A percentile compares a stretch with the other conserved stretches of the same genome.
These are phyloP conservation scores for Pelmatolapia mariae DNA, from an alignment of 2,113 vertebrate genomes.

Conservation along the genomic window DNA sequence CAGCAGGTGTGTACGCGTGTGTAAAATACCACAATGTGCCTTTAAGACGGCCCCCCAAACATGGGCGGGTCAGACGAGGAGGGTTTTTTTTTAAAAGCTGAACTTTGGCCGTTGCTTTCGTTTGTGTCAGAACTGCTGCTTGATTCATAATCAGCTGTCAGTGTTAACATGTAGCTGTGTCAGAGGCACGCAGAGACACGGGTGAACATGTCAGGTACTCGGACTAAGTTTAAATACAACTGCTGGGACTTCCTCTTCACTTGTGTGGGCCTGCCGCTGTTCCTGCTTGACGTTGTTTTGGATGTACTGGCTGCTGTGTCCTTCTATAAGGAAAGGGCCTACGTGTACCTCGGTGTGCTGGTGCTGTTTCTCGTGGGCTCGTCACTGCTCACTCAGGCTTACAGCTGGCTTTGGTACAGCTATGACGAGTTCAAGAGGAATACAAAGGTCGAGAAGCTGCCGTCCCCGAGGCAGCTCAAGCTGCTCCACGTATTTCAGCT, in stretches of 20 bases:
- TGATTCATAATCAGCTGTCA: rapidly evolving
- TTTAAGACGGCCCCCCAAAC: background rate
- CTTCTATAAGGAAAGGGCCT: background rate
- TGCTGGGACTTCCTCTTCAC: background rate
- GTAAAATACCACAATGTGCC: no score
- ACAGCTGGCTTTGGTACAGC: background rate
- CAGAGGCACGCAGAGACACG: background rate
- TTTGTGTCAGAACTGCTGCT: background rate
- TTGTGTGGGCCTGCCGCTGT: background rate
- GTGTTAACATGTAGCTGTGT: rapidly evolving
- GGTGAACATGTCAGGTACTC: background rate
- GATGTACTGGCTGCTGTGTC: background rate
- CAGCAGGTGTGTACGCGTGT: rapidly evolving
- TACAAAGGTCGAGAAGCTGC: background rate
- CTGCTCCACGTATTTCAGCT: slow-evolving; percentile 36
- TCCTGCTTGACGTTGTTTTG: background rate
- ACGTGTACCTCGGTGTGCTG: background rate
- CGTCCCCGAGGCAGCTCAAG: background rate
- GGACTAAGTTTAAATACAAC: background rate
- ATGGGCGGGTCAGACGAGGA: background rate
- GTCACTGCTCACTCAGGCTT: background rate
- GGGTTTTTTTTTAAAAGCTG: background rate
- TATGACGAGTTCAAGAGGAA: background rate
- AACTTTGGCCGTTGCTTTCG: background rate
- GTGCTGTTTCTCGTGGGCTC: background rate